These are phyloP conservation scores for Bimastos eiseni DNA, from an alignment of 2,888 invertebrate genomes.

Conservation along the genomic window DNA sequence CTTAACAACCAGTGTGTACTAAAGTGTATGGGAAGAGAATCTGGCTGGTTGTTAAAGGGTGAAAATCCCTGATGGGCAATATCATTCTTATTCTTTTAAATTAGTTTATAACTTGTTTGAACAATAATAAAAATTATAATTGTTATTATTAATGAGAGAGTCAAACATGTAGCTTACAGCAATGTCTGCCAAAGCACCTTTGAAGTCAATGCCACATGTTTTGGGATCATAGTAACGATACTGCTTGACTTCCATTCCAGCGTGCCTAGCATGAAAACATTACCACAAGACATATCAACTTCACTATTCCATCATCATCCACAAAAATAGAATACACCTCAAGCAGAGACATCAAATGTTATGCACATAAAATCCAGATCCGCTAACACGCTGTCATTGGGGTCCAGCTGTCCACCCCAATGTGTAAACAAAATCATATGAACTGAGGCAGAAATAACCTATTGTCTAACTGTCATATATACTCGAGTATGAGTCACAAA, in stretches of 20 bases:
- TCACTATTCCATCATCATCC: not conserved
- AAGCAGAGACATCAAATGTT: not conserved
- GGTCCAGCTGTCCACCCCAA: no score
- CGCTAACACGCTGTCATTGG: no score
- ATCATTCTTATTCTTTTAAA: no score
- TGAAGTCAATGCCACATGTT: constrained; percentile 89
- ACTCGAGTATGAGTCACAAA: no score
- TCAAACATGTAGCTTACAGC: constrained; percentile 52
- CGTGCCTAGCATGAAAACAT: constrained; percentile 64
- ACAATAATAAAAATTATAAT: not conserved
- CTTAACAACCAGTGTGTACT: no score
- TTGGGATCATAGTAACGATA: constrained; percentile 93
- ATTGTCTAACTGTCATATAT: no score
- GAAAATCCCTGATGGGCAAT: no score
- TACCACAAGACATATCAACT: not conserved
- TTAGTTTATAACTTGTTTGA: no score
- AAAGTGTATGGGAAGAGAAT: no score
- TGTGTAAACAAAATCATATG: no score
- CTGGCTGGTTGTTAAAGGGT: no score
- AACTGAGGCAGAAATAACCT: no score
- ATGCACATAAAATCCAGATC: not conserved
- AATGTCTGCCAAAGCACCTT: constrained; percentile 86
- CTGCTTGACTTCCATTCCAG: constrained; percentile 80
- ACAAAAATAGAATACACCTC: not conserved
- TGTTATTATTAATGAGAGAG: not conserved